Conservation (phyloP, 2,797 vertebrate genomes). For the Enoplosus armatus region DNA sequence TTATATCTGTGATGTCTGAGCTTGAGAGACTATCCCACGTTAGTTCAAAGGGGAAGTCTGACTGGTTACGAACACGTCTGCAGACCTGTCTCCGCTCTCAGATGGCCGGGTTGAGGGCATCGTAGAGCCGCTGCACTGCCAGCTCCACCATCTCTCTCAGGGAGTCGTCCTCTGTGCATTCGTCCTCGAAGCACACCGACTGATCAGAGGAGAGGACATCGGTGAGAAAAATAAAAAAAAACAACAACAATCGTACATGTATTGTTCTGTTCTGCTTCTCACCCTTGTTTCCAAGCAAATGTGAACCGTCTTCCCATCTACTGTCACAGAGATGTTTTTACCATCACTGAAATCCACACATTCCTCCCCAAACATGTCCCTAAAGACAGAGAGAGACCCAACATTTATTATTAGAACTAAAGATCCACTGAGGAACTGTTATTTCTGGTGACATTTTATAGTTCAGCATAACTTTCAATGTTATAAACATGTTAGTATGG, state of each 20-base stretch:
- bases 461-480: not conserved
- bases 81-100: slow-evolving; percentile 41
- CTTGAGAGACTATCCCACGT: not conserved
- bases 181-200: slow-evolving; percentile 90
- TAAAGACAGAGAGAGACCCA: slow-evolving; percentile 39
- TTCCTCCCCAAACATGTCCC: slow-evolving; percentile 95
- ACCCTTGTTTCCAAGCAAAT: slow-evolving; percentile 83
- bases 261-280: slow-evolving; percentile 27
- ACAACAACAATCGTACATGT: not conserved
- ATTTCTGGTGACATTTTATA: not conserved
- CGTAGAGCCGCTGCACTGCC: slow-evolving; percentile 92
- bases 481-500: not conserved
- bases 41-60: not conserved
- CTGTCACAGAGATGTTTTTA: slow-evolving; percentile 86
- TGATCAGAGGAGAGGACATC: slow-evolving; percentile 51
- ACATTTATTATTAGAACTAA: not conserved
- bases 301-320: slow-evolving; percentile 90
- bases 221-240: not conserved
- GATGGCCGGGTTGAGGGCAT: slow-evolving; percentile 88
- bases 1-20: not conserved
- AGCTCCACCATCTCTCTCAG: slow-evolving; percentile 94
- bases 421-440: not conserved
- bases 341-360: slow-evolving; percentile 88
- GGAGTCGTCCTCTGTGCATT: slow-evolving; percentile 90
- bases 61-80: not conserved